Evolutionary conservation across 2,888 invertebrate species (phyloP).

Genomic region (Drosophila kanekoi): DNA sequence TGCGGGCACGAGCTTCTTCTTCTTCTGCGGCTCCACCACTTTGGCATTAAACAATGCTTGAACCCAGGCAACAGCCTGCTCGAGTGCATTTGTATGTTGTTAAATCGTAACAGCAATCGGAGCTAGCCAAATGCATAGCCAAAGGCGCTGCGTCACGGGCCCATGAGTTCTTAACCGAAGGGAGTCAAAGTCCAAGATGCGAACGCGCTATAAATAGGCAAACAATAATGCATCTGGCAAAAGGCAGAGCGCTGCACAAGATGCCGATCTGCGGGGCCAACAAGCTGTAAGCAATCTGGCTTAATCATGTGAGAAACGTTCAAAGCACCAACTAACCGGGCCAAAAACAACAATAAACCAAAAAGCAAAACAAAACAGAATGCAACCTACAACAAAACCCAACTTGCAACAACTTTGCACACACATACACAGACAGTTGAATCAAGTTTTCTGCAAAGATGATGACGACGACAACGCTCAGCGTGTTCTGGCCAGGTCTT

Average conservation of each 20-base stretch:
- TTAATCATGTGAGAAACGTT: constrained; percentile 80
- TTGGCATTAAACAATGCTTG: constrained; percentile 65
- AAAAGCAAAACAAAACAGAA: constrained; percentile 25
- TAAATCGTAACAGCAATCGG: constrained; percentile 59
- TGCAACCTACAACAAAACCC: constrained; percentile 23
- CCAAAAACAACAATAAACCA: constrained; percentile 41
- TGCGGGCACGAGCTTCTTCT: constrained; percentile 51
- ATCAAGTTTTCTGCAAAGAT: constrained; percentile 53
- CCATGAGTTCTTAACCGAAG: constrained; percentile 37
- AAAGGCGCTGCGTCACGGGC: constrained; percentile 71
- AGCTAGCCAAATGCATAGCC: constrained; percentile 9
- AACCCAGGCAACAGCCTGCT: constrained; percentile 59
- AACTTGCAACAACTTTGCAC: constrained; percentile 50
- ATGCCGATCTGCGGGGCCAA: constrained; percentile 31
- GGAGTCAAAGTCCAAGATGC: constrained; percentile 70
- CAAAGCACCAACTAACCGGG: constrained; percentile 47
- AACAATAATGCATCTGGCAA: constrained; percentile 38
- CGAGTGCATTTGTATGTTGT: constrained; percentile 51
- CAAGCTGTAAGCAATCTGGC: constrained; percentile 76
- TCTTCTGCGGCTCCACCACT: constrained; percentile 5
- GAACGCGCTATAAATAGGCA: constrained; percentile 70
- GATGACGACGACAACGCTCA: constrained; percentile 32
- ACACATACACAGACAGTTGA: constrained; percentile 30
- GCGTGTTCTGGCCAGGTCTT: constrained; percentile 63
- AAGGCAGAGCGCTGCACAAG: constrained; percentile 14